Evolutionary conservation across 2,888 invertebrate species (phyloP), one percentile per base, ranked within the genome.

Genomic region (Endomychus coccineus): DNA sequence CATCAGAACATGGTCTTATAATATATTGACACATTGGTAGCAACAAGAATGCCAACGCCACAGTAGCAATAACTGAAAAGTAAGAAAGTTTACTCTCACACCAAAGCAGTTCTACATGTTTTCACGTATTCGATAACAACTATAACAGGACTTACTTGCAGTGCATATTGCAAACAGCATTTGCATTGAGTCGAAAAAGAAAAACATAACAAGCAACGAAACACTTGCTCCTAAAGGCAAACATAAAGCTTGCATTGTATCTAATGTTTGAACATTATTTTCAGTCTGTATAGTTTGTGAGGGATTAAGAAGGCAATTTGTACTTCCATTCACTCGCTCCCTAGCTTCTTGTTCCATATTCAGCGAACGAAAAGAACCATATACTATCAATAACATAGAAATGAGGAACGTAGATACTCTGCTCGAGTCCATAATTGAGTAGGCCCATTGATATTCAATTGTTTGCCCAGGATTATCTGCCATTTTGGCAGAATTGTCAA

Each of bases 121-220:
- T n/a, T n/a, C n/a, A n/a, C n/a, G n/a, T n/a, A n/a, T n/a, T n/a
- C n/a, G n/a, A n/a, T n/a, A n/a, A n/a, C n/a, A n/a, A n/a, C n/a
- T n/a, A n/a, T n/a, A n/a, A 7, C 5, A 21, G 7, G 15, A 77
- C 84, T 82, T 69, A 95, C 95, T 90, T 61, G 96, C 95, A 57
- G 96, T 96, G 66, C 94, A 95, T 56, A 95, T 90, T 47, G 88
- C 94, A 73, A 84, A 94, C 54, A 83, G 79, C 75, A 89, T 88
- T 71, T 96, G 96, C 86, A 96, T 92, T 38, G 95, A 95, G 71
- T 96, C 96, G 63, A 96, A 96, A 71, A 95, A 96, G 75, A 96
- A 94, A 70, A 96, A 96, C 95, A 96, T 96, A 58, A 96, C 82
- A 43, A 96, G 80, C 46, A 96, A 75, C 43, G 95, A 95, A 54